Base-by-base conservation (phyloP, 2,113 vertebrate species). In the Oreochromis aureus region DNA sequence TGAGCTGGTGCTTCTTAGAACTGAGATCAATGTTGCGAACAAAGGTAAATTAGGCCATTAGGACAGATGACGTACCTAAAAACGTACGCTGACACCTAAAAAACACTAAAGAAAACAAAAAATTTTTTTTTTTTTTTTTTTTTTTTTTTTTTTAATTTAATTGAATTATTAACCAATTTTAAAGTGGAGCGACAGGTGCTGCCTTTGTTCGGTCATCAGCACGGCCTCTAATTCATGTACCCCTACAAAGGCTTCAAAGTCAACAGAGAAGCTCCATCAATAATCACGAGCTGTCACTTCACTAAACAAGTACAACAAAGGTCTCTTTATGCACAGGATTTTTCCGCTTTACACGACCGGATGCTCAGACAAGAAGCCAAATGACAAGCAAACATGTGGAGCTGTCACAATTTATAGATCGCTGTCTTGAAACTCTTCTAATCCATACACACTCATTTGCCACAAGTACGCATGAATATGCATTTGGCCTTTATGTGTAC, bases 211-310 rank as follows among this genome's bases (percentile, higher is more conserved):
- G 5, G 16, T 18, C 24, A n/a, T 51, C 9, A 59, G 79, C 56
- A 58, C 3, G 5, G 15, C 46, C 71, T 15, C 24, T 2, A 4
- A 22, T 55, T 89, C 12, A 2, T 30, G 32, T 59, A 27, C 18
- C 22, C 5, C 34, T 84, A 18, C 41, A 48, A 27, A 48, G 24
- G 41, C 69, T 76, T 76, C 69, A 48, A 48, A 87, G 83, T 86
- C 55, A 89, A 76, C 80, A 88, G 15, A 6, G 39, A 48, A 10
- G 41, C 13, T 30, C 41, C 41, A 76, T 84, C 16, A 79, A 19
- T 81, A 87, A 80, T 82, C 18, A 80, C 3, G 7, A 81, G 39
- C 84, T 86, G 80, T 91, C 91, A 85, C 73, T 81, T 48, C 48
- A 30, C 16, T 11, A 86, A 80, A 84, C 41, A 78, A 11, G 12